Conservation (phyloP, 2,113 vertebrate genomes). For the Clarias batrachus region DNA sequence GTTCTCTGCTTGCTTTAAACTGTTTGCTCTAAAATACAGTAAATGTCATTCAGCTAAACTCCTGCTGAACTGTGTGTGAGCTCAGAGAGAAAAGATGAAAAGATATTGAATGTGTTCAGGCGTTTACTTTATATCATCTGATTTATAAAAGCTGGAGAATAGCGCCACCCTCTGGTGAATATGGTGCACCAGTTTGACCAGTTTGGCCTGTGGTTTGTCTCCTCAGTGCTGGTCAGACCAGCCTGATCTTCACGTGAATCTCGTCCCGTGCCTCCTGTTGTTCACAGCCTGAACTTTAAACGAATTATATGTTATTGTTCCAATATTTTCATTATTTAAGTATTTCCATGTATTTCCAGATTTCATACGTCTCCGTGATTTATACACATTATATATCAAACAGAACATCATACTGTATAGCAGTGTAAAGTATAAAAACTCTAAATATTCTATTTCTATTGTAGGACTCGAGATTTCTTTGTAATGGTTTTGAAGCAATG, state of each 20-base stretch:
- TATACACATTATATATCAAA: neutral
- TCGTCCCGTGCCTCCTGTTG: too few species aligned
- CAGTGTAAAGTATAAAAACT: neutral
- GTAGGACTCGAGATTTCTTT: neutral
- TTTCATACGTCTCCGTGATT: neutral
- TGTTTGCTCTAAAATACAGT: too few species aligned
- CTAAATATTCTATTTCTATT: neutral
- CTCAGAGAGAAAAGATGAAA: too few species aligned
- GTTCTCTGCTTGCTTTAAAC: too few species aligned
- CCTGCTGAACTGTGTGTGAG: too few species aligned
- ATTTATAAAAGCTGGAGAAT: neutral
- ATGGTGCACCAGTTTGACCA: neutral
- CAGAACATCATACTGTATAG: neutral
- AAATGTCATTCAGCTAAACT: too few species aligned
- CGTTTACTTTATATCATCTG: neutral
- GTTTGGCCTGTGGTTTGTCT: neutral
- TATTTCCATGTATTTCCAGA: neutral
- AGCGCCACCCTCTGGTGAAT: neutral
- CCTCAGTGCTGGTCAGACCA: neutral
- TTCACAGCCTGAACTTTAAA: neutral
- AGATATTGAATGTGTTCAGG: too few species aligned
- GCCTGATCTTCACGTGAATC: neutral
- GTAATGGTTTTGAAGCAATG: too few species aligned
- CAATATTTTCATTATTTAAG: neutral
- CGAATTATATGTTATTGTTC: neutral